Conservation (phyloP, 2,113 vertebrate genomes). For the Notarius lentiginosus region DNA sequence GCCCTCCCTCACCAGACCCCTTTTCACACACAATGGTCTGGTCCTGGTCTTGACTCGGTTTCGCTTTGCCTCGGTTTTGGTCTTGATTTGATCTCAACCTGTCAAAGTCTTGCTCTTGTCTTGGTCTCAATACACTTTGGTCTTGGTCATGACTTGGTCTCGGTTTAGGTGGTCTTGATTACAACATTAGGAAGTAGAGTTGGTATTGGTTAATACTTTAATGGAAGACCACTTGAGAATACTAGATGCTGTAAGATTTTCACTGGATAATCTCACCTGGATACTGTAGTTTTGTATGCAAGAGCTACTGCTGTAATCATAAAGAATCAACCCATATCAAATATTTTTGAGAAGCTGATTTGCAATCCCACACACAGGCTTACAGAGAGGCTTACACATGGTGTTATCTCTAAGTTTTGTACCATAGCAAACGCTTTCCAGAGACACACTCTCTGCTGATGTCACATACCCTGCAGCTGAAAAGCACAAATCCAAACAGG, state of each 20-base stretch:
- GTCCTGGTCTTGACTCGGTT: too few species aligned
- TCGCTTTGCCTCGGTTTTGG: too few species aligned
- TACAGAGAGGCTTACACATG: not conserved
- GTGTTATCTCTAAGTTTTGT: constrained; percentile 2
- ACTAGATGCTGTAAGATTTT: not conserved
- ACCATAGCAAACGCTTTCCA: constrained; percentile 35
- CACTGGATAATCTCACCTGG: not conserved
- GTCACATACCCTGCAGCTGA: constrained; percentile 54
- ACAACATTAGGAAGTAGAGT: not conserved
- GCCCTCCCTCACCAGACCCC: too few species aligned
- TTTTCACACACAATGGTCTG: too few species aligned
- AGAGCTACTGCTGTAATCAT: not conserved
- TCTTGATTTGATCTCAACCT: too few species aligned
- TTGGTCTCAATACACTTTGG: too few species aligned
- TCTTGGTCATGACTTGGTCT: too few species aligned
- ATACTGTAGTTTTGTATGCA: not conserved
- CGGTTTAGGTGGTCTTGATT: too few species aligned
- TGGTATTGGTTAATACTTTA: not conserved
- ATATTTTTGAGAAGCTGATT: not conserved
- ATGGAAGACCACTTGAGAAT: not conserved
- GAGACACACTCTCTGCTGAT: constrained; percentile 34
- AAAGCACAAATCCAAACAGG: constrained; percentile 45
- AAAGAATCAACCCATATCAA: not conserved
- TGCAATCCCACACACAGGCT: not conserved
- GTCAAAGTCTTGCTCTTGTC: too few species aligned